Base-by-base conservation (phyloP, 2,888 invertebrate genomes). In the Heliconius cydno region DNA sequence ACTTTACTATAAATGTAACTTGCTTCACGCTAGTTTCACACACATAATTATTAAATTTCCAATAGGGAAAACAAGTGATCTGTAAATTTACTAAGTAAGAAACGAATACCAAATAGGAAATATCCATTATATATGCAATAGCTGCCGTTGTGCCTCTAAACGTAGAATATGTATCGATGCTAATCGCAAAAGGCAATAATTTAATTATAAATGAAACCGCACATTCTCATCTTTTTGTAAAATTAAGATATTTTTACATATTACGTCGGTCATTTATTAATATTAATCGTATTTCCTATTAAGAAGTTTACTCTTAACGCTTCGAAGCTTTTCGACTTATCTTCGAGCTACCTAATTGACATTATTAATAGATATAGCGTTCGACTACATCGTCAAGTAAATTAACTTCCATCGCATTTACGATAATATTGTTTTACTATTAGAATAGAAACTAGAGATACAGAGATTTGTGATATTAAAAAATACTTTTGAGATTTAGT, bases 381-480 rank as follows among this genome's bases (percentile, higher is more conserved):
- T 52, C 57, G 52, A 80, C 67, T 65, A 65, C 75, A 75, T 79
- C 38, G 65, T 79, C 60, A 79, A 73, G 65, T 63, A 67, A 78
- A 77, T 77, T 86, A 88, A 89, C 88, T 90, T 89, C 88, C 89
- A 90, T 87, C 86, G 86, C 89, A 89, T 90, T 87, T 88, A 88
- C 83, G 84, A 87, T 88, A 87, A 87, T 84, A 86, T 88, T 87
- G 76, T 82, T 80, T 81, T 74, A 87, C 88, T 85, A 88, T 87
- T 92, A 92, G 91, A 89, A 89, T 90, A 92, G 92, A 87, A 80
- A 85, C 89, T 94, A 94, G 92, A 90, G 87, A 90, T 92, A 94
- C 92, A 92, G 91, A 92, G 91, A 94, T 92, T 93, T 94, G 94
- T 94, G 95, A 94, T 94, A 94, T 93, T 94, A 94, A 91, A 91